A percentile compares a stretch with the other conserved stretches of the same genome.
Evolutionary conservation across 2,888 invertebrate genomes (phyloP).

Genomic region (Caenorhabditis angaria): DNA sequence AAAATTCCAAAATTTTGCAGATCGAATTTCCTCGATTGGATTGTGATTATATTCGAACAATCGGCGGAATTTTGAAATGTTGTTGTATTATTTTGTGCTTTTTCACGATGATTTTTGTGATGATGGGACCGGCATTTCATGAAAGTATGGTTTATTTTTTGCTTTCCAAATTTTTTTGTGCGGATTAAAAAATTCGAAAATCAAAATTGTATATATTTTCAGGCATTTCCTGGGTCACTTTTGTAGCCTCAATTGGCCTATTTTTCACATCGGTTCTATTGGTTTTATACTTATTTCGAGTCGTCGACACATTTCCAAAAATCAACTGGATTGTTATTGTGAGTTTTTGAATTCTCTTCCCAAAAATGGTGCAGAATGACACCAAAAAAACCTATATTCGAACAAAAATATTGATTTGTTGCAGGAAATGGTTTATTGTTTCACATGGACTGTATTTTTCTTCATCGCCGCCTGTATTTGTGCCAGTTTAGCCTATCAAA

Average conservation of each 20-base stretch:
- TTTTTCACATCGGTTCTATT: constrained; percentile 85
- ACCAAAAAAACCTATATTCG: background rate
- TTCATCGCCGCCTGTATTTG: constrained; percentile 82
- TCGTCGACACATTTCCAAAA: constrained; percentile 84
- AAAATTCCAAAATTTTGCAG: constrained; percentile 26
- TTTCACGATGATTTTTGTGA: constrained; percentile 84
- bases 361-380: background rate
- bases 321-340: constrained; percentile 88
- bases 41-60: constrained; percentile 79
- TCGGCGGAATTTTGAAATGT: constrained; percentile 83
- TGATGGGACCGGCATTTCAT: constrained; percentile 76
- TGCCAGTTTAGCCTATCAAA: constrained; percentile 56
- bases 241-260: constrained; percentile 81
- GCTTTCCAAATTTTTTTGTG: background rate
- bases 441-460: constrained; percentile 81
- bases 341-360: constrained; percentile 63
- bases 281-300: constrained; percentile 84
- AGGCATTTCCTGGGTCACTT: constrained; percentile 77
- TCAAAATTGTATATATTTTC: constrained; percentile 58
- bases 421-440: constrained; percentile 82
- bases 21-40: constrained; percentile 77
- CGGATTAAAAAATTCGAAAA: background rate
- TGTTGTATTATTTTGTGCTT: constrained; percentile 78
- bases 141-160: constrained; percentile 38
- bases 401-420: constrained; percentile 21